Base-by-base conservation (phyloP, 2,888 invertebrate genomes). In the Leptinotarsa rubiginosa region DNA sequence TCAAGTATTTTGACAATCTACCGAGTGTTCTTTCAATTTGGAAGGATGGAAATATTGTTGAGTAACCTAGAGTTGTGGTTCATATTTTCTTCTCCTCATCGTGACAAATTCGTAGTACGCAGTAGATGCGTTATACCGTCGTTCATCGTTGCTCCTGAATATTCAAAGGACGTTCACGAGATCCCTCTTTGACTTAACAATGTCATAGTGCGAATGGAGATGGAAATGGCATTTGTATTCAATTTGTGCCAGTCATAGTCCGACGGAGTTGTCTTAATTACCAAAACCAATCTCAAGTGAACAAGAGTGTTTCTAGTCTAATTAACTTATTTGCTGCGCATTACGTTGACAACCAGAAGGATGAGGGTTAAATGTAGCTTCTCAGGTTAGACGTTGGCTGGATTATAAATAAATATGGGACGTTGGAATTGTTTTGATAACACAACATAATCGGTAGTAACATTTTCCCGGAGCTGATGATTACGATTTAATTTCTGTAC, bases 221-320 rank as follows among this genome's bases (percentile, higher is more conserved):
- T 62, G 16, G 62, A 62, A 62, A 62, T 41, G 62, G 62, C 25
- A 41, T 62, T 62, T 62, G 62, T 41, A 62, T 62, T 62, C 62
- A 62, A 62, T 62, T 62, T 62, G 41, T 62, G 62, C 41, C 62
- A 62, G 31, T 62, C 62, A 62, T 62, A 62, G 62, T 62, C 62
- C 62, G 25, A 62, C 41, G n/a, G 41, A 41, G 41, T 41, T 62
- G 62, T 62, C 62, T 41, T 41, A 62, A 62, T 62, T 62, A 62
- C 62, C 62, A 31, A 62, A 62, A 62, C 62, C 62, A 62, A 62
- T 62, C 62, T 41, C 31, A 18, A 62, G 62, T 62, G 62, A 62
- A 62, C 62, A n/a, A 25, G 62, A 62, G 62, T 25, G 41, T 41
- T 31, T 62, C 62, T 41, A 62, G 62, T 62, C n/a, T 12, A 62